Evolutionary conservation across 2,888 invertebrate species (phyloP).

Genomic region (Noctuana brunneofusca): DNA sequence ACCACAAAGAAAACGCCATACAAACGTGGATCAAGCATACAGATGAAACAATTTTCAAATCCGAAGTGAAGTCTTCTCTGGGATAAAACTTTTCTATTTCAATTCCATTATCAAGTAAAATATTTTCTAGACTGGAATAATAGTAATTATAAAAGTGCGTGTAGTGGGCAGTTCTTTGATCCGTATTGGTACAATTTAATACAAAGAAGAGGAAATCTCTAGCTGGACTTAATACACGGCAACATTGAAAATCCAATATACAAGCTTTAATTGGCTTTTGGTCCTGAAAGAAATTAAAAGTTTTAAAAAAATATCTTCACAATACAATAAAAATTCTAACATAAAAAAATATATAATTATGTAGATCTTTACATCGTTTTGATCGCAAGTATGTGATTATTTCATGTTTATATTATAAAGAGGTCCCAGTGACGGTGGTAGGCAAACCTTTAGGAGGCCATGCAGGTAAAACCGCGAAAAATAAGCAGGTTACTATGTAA

Average conservation of each 20-base stretch:
- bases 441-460: too few relatives aligned
- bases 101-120: conserved; percentile 15
- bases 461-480: too few relatives aligned
- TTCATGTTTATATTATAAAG: too few relatives aligned
- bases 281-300: conserved; percentile 34
- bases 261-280: conserved; percentile 36
- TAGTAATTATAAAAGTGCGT: conserved; percentile 13
- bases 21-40: conserved; percentile 27
- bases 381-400: too few relatives aligned
- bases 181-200: conserved; percentile 26
- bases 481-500: background rate
- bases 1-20: conserved; percentile 38
- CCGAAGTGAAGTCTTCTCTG: conserved; percentile 34
- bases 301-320: background rate
- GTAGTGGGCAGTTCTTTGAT: conserved; percentile 17
- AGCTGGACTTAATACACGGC: conserved; percentile 36
- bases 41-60: conserved; percentile 35
- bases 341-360: conserved; percentile 6
- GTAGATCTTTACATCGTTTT: too few relatives aligned
- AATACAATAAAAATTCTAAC: too few relatives aligned
- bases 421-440: too few relatives aligned
- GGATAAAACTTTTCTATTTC: conserved; percentile 24
- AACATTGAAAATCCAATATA: conserved; percentile 39
- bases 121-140: conserved; percentile 19
- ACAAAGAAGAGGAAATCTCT: conserved; percentile 37